A percentile compares a stretch with the other conserved stretches of the same genome.
Evolutionary conservation across 2,888 invertebrate species (phyloP).

Genomic region (Holacanthella duospinosa): DNA sequence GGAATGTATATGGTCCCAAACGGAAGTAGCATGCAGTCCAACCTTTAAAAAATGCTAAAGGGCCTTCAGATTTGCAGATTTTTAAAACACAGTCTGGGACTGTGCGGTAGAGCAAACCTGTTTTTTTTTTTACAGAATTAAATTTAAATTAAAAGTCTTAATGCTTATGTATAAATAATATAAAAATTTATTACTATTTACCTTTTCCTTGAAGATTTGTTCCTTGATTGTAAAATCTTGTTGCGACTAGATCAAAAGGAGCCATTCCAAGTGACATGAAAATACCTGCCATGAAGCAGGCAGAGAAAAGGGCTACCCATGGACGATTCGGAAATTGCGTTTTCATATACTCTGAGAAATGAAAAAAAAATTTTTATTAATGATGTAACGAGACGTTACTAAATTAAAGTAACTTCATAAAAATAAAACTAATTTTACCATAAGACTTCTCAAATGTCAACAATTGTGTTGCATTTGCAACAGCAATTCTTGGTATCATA

Average conservation of each 20-base stretch:
- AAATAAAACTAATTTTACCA: too few species aligned
- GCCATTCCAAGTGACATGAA: slow-evolving; percentile 68
- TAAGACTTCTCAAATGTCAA: slow-evolving; percentile 54
- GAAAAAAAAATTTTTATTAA: not conserved
- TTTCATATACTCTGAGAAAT: not conserved
- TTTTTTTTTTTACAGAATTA: too few species aligned
- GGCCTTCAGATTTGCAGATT: slow-evolving; percentile 61
- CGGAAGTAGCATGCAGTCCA: slow-evolving; percentile 76
- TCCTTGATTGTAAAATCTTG: slow-evolving; percentile 76
- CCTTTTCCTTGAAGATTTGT: slow-evolving; percentile 54
- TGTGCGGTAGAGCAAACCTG: slow-evolving; percentile 5
- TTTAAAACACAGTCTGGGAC: slow-evolving; percentile 51
- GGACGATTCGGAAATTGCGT: not conserved
- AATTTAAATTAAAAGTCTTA: too few species aligned
- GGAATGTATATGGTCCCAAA: slow-evolving; percentile 79
- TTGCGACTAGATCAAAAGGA: slow-evolving; percentile 79
- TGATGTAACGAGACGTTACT: too few species aligned
- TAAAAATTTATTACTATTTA: too few species aligned
- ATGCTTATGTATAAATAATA: too few species aligned
- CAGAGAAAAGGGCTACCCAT: not conserved
- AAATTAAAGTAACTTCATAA: too few species aligned
- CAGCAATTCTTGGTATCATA: slow-evolving; percentile 61
- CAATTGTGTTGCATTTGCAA: slow-evolving; percentile 74
- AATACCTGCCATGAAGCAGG: slow-evolving; percentile 49
- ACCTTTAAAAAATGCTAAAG: slow-evolving; percentile 78